Evolutionary conservation across 2,113 vertebrate genomes (phyloP).

Genomic region (Boulengeromyrus knoepffleri): DNA sequence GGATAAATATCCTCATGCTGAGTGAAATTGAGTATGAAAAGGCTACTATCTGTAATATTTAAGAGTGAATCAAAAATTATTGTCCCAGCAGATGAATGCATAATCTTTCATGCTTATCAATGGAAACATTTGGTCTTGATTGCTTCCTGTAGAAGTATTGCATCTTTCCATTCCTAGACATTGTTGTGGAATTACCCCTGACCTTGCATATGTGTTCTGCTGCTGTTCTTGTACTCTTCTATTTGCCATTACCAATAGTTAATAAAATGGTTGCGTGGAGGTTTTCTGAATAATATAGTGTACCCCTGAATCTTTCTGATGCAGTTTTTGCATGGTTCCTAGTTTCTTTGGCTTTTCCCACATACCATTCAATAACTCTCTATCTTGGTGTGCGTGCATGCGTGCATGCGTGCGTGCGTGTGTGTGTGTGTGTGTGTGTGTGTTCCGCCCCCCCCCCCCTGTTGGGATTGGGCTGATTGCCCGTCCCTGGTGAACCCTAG

Average conservation of each 20-base stretch:
- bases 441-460: not conserved
- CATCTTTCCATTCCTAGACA: not conserved
- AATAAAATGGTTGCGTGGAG: not conserved
- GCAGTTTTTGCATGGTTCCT: not conserved
- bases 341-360: not conserved
- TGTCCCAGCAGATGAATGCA: not conserved
- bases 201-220: not conserved
- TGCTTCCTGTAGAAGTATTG: not conserved
- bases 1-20: not conserved
- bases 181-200: not conserved
- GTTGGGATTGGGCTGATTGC: not conserved
- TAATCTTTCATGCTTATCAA: not conserved
- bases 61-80: not conserved
- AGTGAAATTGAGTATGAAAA: not conserved
- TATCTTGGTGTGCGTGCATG: not conserved
- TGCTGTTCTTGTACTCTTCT: not conserved
- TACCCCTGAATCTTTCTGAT: not conserved
- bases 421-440: too few relatives aligned
- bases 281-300: not conserved
- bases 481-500: not conserved
- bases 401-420: too few relatives aligned
- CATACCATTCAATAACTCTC: not conserved
- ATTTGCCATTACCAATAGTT: not conserved
- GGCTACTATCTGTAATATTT: not conserved
- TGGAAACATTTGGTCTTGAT: not conserved